A percentile compares a stretch with the other conserved stretches of the same genome.
These are phyloP conservation scores for Taphrorychus bicolor DNA, from an alignment of 2,888 invertebrate genomes.

Conservation along the genomic window DNA sequence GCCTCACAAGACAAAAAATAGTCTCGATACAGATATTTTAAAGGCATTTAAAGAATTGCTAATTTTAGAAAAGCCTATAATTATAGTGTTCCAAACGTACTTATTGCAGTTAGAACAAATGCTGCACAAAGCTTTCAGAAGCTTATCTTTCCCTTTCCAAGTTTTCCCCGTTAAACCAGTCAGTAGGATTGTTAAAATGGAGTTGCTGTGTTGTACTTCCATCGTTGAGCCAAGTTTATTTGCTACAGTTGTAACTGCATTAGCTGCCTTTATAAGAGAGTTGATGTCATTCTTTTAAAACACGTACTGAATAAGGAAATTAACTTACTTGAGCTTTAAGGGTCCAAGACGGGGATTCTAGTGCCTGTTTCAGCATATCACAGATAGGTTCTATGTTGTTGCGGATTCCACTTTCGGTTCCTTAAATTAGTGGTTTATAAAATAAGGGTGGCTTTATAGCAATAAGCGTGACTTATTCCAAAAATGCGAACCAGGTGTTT, in stretches of 20 bases:
- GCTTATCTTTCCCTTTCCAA: conserved; percentile 88
- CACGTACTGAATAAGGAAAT: neutral
- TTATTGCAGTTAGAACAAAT: conserved; percentile 73
- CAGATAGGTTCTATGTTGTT: conserved; percentile 78
- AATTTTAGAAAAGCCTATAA: no score
- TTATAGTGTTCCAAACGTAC: conserved; percentile 61
- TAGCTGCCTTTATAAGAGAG: conserved; percentile 72
- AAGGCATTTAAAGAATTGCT: no score
- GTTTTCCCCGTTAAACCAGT: conserved; percentile 81
- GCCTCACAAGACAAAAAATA: no score
- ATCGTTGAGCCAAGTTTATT: conserved; percentile 71
- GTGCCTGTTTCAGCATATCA: conserved; percentile 70
- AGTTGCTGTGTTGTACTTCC: conserved; percentile 68
- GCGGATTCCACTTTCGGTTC: conserved; percentile 78
- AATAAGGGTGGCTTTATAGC: no score
- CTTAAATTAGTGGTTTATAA: conserved; percentile 7
- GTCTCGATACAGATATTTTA: no score
- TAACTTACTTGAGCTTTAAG: conserved; percentile 77
- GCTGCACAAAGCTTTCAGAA: conserved; percentile 79
- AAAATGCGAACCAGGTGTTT: no score
- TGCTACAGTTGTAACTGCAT: conserved; percentile 81
- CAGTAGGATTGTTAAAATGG: conserved; percentile 70
- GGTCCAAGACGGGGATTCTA: conserved; percentile 87
- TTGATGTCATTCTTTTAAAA: conserved; percentile 2
- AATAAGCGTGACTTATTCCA: no score